These are phyloP conservation scores for Sebastes steindachneri DNA, from an alignment of 2,797 vertebrate species.

Conservation along the genomic window DNA sequence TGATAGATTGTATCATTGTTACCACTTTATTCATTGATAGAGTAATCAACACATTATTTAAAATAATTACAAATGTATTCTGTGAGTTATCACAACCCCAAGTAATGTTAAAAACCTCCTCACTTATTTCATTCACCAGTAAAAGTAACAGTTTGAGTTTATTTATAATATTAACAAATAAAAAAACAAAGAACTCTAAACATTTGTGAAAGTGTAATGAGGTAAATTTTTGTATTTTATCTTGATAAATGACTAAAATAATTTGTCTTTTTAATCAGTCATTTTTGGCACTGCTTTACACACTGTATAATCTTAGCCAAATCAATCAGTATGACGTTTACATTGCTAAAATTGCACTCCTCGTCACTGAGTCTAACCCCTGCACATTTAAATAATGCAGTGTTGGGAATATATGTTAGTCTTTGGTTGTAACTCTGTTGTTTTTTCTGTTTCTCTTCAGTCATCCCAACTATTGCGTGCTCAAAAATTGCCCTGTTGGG, in stretches of 20 bases:
- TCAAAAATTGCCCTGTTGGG: slow-evolving; percentile 92
- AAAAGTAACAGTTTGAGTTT: not conserved
- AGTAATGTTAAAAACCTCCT: not conserved
- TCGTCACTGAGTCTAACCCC: not conserved
- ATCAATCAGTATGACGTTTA: not conserved
- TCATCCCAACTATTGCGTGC: slow-evolving; percentile 92
- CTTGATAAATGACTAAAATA: not conserved
- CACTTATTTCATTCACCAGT: not conserved
- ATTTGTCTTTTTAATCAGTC: not conserved
- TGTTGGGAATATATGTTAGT: not conserved
- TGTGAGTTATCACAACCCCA: not conserved
- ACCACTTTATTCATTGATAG: not conserved
- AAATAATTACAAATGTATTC: not conserved
- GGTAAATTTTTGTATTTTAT: not conserved
- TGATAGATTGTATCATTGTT: not conserved
- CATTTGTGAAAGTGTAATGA: no score
- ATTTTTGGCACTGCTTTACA: not conserved
- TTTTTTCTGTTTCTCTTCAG: slow-evolving; percentile 71
- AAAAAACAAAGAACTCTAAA: no score
- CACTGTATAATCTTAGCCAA: not conserved
- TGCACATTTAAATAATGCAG: not conserved
- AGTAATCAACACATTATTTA: not conserved
- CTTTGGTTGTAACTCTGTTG: not conserved
- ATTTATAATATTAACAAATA: not conserved
- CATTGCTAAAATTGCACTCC: not conserved